Evolutionary conservation across 2,797 vertebrate species (phyloP).

Genomic region (Arctocebus calabarensis): DNA sequence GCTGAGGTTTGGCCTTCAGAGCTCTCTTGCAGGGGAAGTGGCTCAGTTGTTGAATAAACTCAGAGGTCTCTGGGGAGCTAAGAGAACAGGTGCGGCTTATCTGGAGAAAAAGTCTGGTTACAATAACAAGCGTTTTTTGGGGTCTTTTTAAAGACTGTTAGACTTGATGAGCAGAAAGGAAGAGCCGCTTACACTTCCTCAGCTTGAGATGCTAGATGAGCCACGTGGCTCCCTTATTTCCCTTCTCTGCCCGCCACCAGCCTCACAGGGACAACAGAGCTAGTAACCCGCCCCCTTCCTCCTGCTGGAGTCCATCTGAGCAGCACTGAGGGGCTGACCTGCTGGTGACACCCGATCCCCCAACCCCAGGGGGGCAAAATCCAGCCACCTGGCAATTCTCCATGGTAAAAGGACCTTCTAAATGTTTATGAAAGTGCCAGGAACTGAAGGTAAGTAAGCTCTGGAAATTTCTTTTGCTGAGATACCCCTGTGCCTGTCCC

Average conservation of each 20-base stretch:
- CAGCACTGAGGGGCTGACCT: not conserved
- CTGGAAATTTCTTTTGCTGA: constrained; percentile 87
- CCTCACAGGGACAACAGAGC: rapidly evolving
- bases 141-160: not conserved
- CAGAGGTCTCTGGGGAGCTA: rapidly evolving
- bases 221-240: not conserved
- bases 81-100: constrained; percentile 46
- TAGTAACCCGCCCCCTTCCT: not conserved
- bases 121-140: not conserved
- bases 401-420: constrained; percentile 81
- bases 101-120: constrained; percentile 20
- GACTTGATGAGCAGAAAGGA: not conserved
- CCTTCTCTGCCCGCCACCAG: not conserved
- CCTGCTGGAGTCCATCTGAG: not conserved
- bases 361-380: not conserved
- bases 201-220: not conserved
- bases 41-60: not conserved
- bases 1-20: not conserved
- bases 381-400: constrained; percentile 35
- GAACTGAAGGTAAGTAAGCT: constrained; percentile 81
- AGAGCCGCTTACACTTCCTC: not conserved
- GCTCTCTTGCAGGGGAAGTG: not conserved
- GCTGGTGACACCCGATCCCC: not conserved
- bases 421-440: constrained; percentile 84
- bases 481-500: constrained; percentile 83